phyloP scores from a whole-genome alignment of 2,888 invertebrate species.

The Anodontia alba region DNA sequence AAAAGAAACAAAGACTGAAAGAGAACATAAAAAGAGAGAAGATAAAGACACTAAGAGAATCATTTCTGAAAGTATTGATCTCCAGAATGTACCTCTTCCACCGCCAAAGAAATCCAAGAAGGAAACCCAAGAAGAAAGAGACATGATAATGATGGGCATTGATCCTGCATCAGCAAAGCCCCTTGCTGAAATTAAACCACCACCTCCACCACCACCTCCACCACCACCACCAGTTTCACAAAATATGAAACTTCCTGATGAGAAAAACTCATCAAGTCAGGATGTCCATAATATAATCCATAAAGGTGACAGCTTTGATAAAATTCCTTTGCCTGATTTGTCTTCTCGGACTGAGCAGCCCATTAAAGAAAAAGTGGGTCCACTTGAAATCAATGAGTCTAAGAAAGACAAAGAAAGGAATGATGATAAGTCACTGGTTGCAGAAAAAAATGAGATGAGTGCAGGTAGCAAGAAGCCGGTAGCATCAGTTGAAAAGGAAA shows the following conservation, averaged over 20 bases:
- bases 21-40: background rate
- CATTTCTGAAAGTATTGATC: background rate
- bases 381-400: background rate
- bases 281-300: background rate
- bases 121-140: constrained; percentile 48
- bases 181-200: constrained; percentile 58
- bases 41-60: background rate
- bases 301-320: background rate
- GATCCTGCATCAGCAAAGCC: constrained; percentile 52
- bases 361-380: background rate
- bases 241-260: constrained; percentile 22
- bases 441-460: background rate
- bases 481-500: background rate
- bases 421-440: no score
- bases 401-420: no score
- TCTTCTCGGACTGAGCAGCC: background rate
- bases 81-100: background rate
- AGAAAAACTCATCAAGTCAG: background rate
- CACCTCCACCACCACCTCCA: constrained; percentile 70
- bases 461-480: background rate
- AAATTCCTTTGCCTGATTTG: background rate
- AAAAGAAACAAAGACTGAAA: background rate
- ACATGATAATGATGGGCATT: constrained; percentile 67
- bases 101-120: constrained; percentile 23
- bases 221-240: constrained; percentile 31